A percentile compares a stretch with the other conserved stretches of the same genome.
Evolutionary conservation across 1,140 invertebrate species (phyloP).

Genomic region (Camponotus vicinus): DNA sequence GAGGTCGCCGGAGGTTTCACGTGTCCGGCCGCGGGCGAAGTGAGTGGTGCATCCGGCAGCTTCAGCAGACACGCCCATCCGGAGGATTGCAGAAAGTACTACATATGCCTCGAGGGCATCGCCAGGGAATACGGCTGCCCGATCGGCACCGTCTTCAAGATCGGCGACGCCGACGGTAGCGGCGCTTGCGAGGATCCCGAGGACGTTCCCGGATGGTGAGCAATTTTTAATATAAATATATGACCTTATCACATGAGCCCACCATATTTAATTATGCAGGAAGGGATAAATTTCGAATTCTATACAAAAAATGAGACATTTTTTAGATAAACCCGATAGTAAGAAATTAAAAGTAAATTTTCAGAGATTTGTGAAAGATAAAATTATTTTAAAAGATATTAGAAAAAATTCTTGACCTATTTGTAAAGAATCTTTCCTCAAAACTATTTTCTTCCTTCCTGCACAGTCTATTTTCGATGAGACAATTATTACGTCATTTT

Average conservation of each 20-base stretch:
- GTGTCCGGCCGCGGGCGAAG: slow-evolving; percentile 93
- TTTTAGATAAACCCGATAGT: no score
- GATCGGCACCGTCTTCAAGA: slow-evolving; percentile 98
- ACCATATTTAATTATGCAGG: neutral
- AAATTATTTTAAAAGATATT: neutral
- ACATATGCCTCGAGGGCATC: slow-evolving; percentile 95
- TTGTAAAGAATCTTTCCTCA: neutral
- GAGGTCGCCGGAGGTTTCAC: slow-evolving; percentile 96
- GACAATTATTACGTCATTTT: neutral
- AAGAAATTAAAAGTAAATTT: neutral
- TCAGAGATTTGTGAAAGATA: neutral
- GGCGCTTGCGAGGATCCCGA: slow-evolving; percentile 97
- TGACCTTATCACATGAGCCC: neutral
- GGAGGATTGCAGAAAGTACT: slow-evolving; percentile 98
- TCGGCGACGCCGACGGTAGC: slow-evolving; percentile 94
- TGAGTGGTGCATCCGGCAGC: slow-evolving; percentile 92
- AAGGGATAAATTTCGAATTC: neutral
- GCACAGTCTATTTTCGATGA: neutral
- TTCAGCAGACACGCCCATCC: slow-evolving; percentile 98
- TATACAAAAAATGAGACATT: neutral
- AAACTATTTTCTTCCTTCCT: neutral
- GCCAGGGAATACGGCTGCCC: slow-evolving; percentile 97
- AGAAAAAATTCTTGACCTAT: neutral
- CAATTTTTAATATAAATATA: slow-evolving; percentile 63
- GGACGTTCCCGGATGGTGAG: slow-evolving; percentile 98